These are phyloP conservation scores for Dipodomys ordii DNA, from an alignment of 2,113 vertebrate species.

Conservation along the genomic window DNA sequence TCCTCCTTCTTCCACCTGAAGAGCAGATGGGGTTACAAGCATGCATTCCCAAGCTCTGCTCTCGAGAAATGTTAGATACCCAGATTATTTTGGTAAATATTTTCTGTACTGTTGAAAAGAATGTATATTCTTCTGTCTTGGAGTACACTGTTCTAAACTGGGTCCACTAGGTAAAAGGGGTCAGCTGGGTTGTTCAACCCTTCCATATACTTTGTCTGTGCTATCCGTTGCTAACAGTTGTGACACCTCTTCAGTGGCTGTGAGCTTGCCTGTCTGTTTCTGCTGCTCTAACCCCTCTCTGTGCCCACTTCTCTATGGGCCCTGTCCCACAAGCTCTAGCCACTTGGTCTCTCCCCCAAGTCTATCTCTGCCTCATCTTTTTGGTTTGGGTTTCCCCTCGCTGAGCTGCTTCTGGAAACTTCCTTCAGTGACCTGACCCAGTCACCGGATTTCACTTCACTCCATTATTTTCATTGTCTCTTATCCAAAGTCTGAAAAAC, in stretches of 20 bases:
- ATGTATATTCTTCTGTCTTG: neutral
- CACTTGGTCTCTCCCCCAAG: neutral
- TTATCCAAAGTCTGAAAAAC: neutral
- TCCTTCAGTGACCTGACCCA: neutral
- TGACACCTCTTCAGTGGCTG: neutral
- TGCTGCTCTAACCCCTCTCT: neutral
- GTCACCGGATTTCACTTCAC: neutral
- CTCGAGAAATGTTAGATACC: neutral
- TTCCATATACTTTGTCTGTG: neutral
- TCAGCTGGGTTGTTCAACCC: neutral
- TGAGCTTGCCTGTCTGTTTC: neutral
- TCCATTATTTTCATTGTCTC: neutral
- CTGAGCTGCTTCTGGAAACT: neutral
- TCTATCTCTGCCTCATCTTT: no score
- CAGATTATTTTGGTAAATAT: neutral
- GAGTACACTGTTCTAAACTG: neutral
- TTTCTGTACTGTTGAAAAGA: neutral
- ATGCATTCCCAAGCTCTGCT: neutral
- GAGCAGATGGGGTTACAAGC: no score
- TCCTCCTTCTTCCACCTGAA: no score
- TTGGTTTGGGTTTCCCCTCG: neutral
- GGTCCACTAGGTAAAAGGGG: neutral
- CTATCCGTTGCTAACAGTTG: rapidly evolving
- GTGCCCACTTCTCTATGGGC: neutral
- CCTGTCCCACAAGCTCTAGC: neutral